Evolutionary conservation across 2,113 vertebrate genomes (phyloP).

Genomic region (Hyperopisus bebe): DNA sequence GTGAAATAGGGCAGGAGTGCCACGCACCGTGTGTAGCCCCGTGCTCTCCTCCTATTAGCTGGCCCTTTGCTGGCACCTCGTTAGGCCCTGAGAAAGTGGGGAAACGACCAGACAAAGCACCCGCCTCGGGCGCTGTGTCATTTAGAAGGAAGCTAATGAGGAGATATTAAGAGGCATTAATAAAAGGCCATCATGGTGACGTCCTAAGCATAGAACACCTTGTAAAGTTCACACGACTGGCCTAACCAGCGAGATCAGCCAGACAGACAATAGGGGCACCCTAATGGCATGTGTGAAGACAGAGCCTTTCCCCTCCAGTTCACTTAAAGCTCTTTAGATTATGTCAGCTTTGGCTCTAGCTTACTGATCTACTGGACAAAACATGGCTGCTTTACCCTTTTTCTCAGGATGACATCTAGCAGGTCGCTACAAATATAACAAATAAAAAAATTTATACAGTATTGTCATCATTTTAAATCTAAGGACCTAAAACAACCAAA

Average conservation of each 20-base stretch:
- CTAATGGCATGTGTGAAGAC: background rate
- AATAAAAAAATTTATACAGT: background rate
- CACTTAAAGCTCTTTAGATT: background rate
- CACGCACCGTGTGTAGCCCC: background rate
- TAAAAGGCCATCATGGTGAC: background rate
- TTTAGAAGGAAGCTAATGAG: background rate
- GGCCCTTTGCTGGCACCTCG: background rate
- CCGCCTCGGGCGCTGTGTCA: background rate
- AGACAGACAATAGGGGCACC: background rate
- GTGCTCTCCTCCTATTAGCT: background rate
- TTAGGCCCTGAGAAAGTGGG: background rate
- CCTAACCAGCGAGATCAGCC: background rate
- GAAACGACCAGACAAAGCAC: background rate
- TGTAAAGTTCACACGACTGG: background rate
- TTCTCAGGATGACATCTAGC: background rate
- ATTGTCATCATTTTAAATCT: background rate
- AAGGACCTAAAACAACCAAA: background rate
- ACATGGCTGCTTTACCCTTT: background rate
- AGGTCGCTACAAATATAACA: background rate
- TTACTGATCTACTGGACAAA: background rate
- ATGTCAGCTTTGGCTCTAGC: background rate
- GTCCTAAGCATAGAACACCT: background rate
- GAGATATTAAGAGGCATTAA: background rate
- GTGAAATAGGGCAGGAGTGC: background rate
- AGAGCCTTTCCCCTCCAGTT: background rate